Evolutionary conservation across 2,888 invertebrate species (phyloP), one percentile per base, ranked within the genome.

Genomic region (Drosophila stalkeri): DNA sequence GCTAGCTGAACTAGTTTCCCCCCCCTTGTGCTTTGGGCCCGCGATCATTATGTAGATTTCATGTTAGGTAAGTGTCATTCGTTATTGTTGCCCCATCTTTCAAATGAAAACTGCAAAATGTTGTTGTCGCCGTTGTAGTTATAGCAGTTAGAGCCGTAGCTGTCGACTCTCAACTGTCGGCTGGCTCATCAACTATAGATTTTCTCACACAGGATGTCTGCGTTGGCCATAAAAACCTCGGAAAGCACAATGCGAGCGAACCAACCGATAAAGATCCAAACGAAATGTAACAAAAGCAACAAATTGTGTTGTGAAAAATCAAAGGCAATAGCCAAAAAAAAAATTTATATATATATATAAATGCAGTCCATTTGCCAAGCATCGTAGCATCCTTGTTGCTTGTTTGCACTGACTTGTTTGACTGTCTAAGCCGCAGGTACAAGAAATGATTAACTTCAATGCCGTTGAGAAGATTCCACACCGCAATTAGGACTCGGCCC

Each of bases 361-460:
- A 23, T 49, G n/a, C 75, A 57, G 43, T n/a, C 86, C 82, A 81
- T 87, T 89, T 81, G 82, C 79, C 76, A 71, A 72, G 77, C 52
- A 37, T 23, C 46, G 20, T 44, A 72, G 77, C 55, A 37, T 23
- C 46, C 33, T 44, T 41, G 49, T 16, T 56, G 33, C 31, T 56
- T 78, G 72, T 70, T 72, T 73, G 77, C 68, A 70, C 65, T 75
- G 81, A 86, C 79, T 86, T 86, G 66, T 74, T 79, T 83, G 84
- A 86, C 81, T 89, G 86, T 67, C 78, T 86, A 88, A 86, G 86
- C 88, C 85, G 85, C 88, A 87, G 85, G 89, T 87, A 87, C 82
- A 75, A 72, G 37, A 49, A 82, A 82, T 84, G 86, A 87, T 87
- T 89, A 87, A 84, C 86, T 84, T 86, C 79, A 80, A 75, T 83